Evolutionary conservation across 2,888 invertebrate genomes (phyloP).

Genomic region (Oscheius sp.): DNA sequence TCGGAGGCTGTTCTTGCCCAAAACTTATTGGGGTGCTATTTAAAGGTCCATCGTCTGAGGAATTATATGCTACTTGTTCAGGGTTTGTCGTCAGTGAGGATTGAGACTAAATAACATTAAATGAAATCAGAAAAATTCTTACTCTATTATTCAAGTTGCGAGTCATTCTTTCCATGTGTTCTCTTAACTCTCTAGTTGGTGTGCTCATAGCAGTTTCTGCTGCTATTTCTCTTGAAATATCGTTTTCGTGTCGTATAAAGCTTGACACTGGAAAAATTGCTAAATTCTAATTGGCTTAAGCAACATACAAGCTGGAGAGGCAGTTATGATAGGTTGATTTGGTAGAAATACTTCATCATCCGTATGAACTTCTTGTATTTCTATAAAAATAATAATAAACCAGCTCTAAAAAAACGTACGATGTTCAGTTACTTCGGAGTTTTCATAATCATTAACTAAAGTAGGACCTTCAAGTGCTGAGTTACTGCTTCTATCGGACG

Average conservation of each 20-base stretch:
- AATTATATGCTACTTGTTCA: background rate
- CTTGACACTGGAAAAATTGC: background rate
- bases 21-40: constrained; percentile 5
- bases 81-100: background rate
- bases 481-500: background rate
- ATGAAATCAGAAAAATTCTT: background rate
- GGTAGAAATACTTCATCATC: constrained; percentile 4
- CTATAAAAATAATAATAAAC: background rate
- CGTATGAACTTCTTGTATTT: background rate
- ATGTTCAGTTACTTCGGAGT: background rate
- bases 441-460: background rate
- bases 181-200: constrained; percentile 7
- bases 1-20: background rate
- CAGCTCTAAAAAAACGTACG: too few species aligned
- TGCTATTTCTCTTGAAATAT: background rate
- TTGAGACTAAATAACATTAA: background rate
- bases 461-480: background rate
- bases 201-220: constrained; percentile 7
- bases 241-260: constrained; percentile 6
- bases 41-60: background rate
- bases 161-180: background rate
- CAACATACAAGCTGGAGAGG: constrained; percentile 9
- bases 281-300: too few species aligned
- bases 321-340: background rate
- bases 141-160: background rate